Conservation (phyloP, 92 coral and sea anemone species). For the Bergia puertoricense region DNA sequence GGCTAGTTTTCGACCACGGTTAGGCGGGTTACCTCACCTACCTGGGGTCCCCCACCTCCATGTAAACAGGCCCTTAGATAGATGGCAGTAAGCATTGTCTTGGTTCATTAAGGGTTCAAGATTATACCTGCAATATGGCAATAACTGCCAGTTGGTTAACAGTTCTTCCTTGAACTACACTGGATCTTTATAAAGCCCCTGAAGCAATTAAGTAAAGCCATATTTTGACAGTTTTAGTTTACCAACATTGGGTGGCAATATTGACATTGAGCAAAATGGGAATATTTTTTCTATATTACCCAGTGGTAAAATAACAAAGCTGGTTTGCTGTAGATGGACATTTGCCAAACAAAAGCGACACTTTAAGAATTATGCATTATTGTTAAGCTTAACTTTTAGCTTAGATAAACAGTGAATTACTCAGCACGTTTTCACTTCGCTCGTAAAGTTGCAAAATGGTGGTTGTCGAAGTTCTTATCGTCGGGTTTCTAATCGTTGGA, state of each 20-base stretch:
- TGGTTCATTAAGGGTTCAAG: not conserved
- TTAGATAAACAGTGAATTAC: not conserved
- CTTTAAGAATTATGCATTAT: not conserved
- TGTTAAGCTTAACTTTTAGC: not conserved
- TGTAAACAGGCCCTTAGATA: not conserved
- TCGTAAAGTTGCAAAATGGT: slow-evolving; percentile 51
- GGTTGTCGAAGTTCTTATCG: slow-evolving; percentile 61
- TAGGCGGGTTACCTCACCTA: too few relatives aligned
- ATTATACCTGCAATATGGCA: not conserved
- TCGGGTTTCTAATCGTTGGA: slow-evolving; percentile 77
- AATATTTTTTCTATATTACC: too few relatives aligned
- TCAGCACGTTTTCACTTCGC: not conserved
- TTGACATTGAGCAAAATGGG: too few relatives aligned
- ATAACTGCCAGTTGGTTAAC: not conserved
- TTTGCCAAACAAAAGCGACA: not conserved
- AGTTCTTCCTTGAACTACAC: too few relatives aligned
- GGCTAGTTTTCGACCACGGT: too few relatives aligned
- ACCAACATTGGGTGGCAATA: too few relatives aligned
- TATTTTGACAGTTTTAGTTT: too few relatives aligned
- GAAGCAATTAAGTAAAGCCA: too few relatives aligned
- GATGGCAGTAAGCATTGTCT: not conserved
- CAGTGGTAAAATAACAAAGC: too few relatives aligned
- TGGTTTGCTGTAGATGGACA: not conserved
- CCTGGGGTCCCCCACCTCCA: too few relatives aligned
- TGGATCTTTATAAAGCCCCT: too few relatives aligned